A percentile compares a stretch with the other conserved stretches of the same genome.
Conservation (phyloP, 2,797 vertebrate species). For the Cercopithecus diana region DNA sequence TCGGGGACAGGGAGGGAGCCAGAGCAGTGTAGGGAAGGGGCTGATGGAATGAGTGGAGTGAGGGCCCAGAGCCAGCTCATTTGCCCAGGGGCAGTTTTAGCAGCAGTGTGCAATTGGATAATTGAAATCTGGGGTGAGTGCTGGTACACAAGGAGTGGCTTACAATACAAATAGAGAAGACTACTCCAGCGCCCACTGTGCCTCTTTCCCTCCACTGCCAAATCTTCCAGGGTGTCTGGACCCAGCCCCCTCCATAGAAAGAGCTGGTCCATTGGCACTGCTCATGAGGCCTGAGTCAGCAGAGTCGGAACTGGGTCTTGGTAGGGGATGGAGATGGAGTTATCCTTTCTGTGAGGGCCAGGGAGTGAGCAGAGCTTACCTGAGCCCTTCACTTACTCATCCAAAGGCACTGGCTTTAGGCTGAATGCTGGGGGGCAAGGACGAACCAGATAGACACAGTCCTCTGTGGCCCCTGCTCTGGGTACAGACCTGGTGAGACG, state of each 20-base stretch:
- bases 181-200: not conserved
- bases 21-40: not conserved
- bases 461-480: not conserved
- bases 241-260: not conserved
- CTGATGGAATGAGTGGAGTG: conserved; percentile 52
- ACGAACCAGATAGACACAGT: not conserved
- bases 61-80: not conserved
- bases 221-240: not conserved
- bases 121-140: conserved; percentile 67
- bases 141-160: conserved; percentile 14
- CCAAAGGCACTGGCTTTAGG: not conserved
- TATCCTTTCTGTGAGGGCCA: not conserved
- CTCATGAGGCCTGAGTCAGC: not conserved
- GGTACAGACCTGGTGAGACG: not conserved
- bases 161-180: conserved; percentile 52
- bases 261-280: fast-evolving
- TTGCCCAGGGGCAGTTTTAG: conserved; percentile 47
- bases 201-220: not conserved
- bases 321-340: not conserved
- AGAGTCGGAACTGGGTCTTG: not conserved
- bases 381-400: not conserved
- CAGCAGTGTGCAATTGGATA: conserved; percentile 61
- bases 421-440: not conserved
- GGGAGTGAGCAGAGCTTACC: fast-evolving
- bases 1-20: not conserved